Evolutionary conservation across 2,888 invertebrate genomes (phyloP).

Genomic region (Sminthurides aquaticus): DNA sequence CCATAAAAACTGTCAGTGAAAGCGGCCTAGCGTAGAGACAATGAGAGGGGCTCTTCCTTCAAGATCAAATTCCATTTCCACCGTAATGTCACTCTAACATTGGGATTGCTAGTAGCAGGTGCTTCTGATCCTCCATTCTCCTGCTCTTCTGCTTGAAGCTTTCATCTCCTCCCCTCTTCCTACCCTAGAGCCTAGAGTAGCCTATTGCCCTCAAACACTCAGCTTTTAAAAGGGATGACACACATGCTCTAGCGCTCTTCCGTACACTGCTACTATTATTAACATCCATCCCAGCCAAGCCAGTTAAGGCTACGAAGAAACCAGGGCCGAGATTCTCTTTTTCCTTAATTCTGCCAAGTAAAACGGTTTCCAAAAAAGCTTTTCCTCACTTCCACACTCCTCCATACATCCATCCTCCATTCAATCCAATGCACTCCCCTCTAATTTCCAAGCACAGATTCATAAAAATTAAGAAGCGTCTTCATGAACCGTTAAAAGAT

Average conservation of each 20-base stretch:
- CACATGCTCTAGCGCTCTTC: neutral
- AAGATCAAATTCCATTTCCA: neutral
- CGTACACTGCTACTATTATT: slow-evolving; percentile 1
- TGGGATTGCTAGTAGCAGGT: slow-evolving; percentile 21
- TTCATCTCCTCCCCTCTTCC: too few species aligned
- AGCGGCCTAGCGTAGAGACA: slow-evolving; percentile 7
- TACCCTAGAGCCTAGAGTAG: too few species aligned
- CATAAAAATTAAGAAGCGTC: neutral
- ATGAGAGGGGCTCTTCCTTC: slow-evolving; percentile 13
- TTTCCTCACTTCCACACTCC: neutral
- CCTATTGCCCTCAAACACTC: too few species aligned
- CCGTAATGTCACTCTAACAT: too few species aligned
- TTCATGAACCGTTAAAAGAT: neutral
- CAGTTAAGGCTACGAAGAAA: neutral
- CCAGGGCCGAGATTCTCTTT: neutral
- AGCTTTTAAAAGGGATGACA: too few species aligned
- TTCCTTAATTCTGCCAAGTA: neutral
- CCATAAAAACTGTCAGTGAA: neutral
- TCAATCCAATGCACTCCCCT: neutral
- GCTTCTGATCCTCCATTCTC: slow-evolving; percentile 7
- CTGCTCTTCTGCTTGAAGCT: neutral
- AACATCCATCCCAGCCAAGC: neutral
- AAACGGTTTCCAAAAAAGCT: neutral
- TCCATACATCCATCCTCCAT: neutral
- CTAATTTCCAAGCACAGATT: neutral